Evolutionary conservation across 2,888 invertebrate genomes (phyloP), one percentile per base, ranked within the genome.

Genomic region (Agrotis segetum): DNA sequence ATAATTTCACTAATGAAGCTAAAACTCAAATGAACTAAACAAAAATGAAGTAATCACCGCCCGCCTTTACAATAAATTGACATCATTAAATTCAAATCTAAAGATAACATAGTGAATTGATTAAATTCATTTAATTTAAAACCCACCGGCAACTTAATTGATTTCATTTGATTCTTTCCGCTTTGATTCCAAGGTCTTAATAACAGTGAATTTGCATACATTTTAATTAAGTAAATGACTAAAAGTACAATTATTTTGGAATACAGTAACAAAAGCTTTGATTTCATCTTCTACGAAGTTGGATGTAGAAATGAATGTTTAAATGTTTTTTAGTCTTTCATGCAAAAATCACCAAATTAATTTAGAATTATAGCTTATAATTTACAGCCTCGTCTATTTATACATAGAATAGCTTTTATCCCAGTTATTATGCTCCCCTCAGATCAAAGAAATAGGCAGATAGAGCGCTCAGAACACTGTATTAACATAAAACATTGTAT

Each of bases 71-170:
- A 81, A 84, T 74, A 62, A 75, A 83, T 82, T 82, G 81, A 79
- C 73, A 74, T 79, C 71, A 83, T 83, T 82, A 83, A 71, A 77
- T 63, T 66, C 64, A 70, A 73, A 64, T 71, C 70, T 67, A 67
- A 46, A 72, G 66, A 74, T 74, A 71, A 74, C 64, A 72, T 74
- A 83, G 40, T 11, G 2, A 40, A 84, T 82, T 76, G 80, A 80
- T 77, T 82, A 72, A 60, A 69, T 75, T 69, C 72, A 83, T 79
- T 82, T 74, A 73, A 75, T 82, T 83, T 71, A 60, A 77, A 80
- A 66, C 69, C 75, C 71, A 83, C 77, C 61, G 75, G 70, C 74
- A 71, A 60, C 47, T 77, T 76, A 80, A 82, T 82, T 80, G 77
- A 66, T 76, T 67, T 47, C 66, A 71, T 79, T 77, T 69, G 40